These are phyloP conservation scores for Philaethria dido DNA, from an alignment of 2,888 invertebrate genomes.

Conservation along the genomic window DNA sequence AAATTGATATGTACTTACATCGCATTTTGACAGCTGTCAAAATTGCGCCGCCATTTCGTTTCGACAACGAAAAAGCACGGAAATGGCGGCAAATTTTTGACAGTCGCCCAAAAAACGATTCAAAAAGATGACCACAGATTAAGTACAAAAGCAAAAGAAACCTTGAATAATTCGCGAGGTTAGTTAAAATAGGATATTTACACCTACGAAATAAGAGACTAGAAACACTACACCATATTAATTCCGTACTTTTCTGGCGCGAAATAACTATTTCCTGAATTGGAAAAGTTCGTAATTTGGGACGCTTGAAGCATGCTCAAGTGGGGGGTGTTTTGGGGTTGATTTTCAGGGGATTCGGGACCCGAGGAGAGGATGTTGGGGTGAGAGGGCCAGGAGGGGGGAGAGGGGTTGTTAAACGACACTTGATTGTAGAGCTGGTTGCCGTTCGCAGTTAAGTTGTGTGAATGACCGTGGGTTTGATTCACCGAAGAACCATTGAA, in stretches of 20 bases:
- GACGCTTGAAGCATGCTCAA: slow-evolving; percentile 79
- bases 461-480: slow-evolving; percentile 74
- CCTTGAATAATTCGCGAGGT: slow-evolving; percentile 28
- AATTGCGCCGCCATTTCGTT: slow-evolving; percentile 47
- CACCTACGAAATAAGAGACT: slow-evolving; percentile 54
- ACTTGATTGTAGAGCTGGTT: slow-evolving; percentile 81
- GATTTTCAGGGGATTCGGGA: slow-evolving; percentile 76
- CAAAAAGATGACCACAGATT: slow-evolving; percentile 26
- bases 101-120: slow-evolving; percentile 23
- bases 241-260: slow-evolving; percentile 81
- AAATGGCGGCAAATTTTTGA: slow-evolving; percentile 19
- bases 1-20: slow-evolving; percentile 63
- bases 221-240: slow-evolving; percentile 81
- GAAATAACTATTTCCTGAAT: slow-evolving; percentile 79
- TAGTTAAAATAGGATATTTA: slow-evolving; percentile 37
- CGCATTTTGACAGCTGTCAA: slow-evolving; percentile 49
- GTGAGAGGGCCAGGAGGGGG: slow-evolving; percentile 77
- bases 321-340: slow-evolving; percentile 74
- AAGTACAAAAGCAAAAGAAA: slow-evolving; percentile 37
- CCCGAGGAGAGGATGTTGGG: slow-evolving; percentile 77
- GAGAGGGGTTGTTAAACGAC: slow-evolving; percentile 78
- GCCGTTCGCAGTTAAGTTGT: slow-evolving; percentile 74
- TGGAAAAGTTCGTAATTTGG: slow-evolving; percentile 80
- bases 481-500: slow-evolving; percentile 79
- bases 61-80: slow-evolving; percentile 19